These are phyloP conservation scores for Halictus rubicundus DNA, from an alignment of 1,140 invertebrate species.

Conservation along the genomic window DNA sequence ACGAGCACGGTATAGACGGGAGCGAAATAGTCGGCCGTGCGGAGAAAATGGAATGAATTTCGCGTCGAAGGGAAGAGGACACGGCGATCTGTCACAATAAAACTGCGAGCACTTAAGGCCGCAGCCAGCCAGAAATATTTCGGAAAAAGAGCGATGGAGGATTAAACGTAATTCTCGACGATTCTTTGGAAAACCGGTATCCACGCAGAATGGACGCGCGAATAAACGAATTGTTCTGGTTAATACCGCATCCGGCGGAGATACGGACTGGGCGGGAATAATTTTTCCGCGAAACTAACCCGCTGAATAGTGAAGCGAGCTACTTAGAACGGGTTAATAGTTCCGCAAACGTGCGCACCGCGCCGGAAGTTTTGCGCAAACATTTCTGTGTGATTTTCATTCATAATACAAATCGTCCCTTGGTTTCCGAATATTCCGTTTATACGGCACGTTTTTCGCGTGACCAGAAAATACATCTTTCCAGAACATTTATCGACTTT, in stretches of 20 bases:
- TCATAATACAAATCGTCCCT: no score
- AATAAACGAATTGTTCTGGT: neutral
- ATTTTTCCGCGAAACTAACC: neutral
- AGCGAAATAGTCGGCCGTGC: neutral
- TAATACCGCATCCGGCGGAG: neutral
- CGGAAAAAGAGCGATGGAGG: slow-evolving; percentile 34
- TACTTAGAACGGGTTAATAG: neutral
- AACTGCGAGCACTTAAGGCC: slow-evolving; percentile 33
- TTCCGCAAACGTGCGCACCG: no score
- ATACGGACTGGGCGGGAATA: no score
- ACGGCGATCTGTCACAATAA: slow-evolving; percentile 47
- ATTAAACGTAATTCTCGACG: slow-evolving; percentile 6
- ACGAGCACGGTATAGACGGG: neutral
- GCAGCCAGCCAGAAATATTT: slow-evolving; percentile 39
- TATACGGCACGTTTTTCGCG: no score
- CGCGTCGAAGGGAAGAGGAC: slow-evolving; percentile 35
- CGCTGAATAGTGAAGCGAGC: neutral
- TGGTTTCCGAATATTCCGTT: no score
- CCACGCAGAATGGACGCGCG: neutral
- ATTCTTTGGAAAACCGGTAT: slow-evolving; percentile 13
- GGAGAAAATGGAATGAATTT: slow-evolving; percentile 49
- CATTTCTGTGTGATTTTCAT: no score
- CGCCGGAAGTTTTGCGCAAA: no score
- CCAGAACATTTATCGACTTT: no score
- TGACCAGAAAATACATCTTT: no score